Evolutionary conservation across 2,888 invertebrate species (phyloP).

Genomic region (Drosophila emarginata): DNA sequence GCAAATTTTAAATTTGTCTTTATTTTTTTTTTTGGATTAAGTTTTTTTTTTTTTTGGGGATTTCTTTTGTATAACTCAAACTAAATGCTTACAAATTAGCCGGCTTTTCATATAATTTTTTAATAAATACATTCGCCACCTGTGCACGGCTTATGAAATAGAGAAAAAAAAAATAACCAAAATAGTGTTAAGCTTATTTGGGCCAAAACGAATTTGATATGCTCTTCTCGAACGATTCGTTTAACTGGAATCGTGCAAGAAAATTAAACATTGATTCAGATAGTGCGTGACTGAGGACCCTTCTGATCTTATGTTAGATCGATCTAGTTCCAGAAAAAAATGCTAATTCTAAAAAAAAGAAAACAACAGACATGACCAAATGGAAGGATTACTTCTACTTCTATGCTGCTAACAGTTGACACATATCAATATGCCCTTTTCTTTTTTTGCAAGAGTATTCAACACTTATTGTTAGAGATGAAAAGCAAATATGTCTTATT

Average conservation of each 20-base stretch:
- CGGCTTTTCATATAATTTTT: slow-evolving; percentile 42
- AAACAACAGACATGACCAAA: too few species aligned
- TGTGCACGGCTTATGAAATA: slow-evolving; percentile 51
- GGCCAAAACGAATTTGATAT: neutral
- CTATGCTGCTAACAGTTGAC: neutral
- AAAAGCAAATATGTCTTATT: slow-evolving; percentile 35
- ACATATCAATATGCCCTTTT: neutral
- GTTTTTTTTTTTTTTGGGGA: slow-evolving; percentile 20
- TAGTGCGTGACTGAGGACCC: too few species aligned
- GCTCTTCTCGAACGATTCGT: neutral
- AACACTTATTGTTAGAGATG: neutral
- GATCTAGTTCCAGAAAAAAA: too few species aligned
- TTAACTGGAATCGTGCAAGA: too few species aligned
- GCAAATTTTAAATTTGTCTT: slow-evolving; percentile 44
- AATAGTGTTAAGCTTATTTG: too few species aligned
- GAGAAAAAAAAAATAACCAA: slow-evolving; percentile 1
- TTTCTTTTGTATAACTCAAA: slow-evolving; percentile 19
- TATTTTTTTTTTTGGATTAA: neutral
- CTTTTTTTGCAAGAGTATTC: neutral
- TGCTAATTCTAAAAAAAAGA: too few species aligned
- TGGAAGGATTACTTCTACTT: too few species aligned
- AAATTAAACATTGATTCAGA: too few species aligned
- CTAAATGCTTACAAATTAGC: slow-evolving; percentile 67
- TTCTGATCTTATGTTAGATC: too few species aligned
- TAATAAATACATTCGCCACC: slow-evolving; percentile 46